Evolutionary conservation across 2,888 invertebrate species (phyloP), one percentile per base, ranked within the genome.

Genomic region (Archips xylosteana): DNA sequence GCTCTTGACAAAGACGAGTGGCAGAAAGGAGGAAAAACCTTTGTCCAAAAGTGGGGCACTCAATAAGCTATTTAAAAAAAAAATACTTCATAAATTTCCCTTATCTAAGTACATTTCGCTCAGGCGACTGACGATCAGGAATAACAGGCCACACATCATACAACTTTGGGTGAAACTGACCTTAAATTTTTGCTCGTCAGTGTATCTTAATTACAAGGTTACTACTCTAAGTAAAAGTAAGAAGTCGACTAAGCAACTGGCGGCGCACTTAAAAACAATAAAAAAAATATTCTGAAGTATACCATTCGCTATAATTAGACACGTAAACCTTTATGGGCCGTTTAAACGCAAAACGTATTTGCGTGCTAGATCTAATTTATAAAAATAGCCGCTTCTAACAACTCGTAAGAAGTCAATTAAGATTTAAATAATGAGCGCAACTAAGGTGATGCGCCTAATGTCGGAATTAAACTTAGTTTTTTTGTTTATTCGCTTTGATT

Each of bases 301-400:
- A 60, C 69, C 70, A 65, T 70, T 74, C 69, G 60, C 74, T 36
- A 10, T 65, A 74, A 60, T 74, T 71, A 69, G 75, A 66, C 74
- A 76, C 76, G 77, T 54, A 77, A 74, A 71, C 70, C 75, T 78
- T 85, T 83, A 80, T 81, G 77, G 78, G 75, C 79, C 79, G 79
- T 80, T 85, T 81, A 80, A 83, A 76, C 76, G 76, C 77, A 68
- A 82, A 81, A 45, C 80, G 78, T 82, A 77, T 81, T 90, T 79
- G 92, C 93, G 92, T 94, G 93, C 89, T 75, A 87, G 88, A 92
- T 92, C 89, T 90, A 90, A 92, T 92, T 92, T 89, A 90, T 80
- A 87, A 88, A 89, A 91, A 88, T 87, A 83, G 77, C 83, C 87
- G 84, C 83, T 88, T 89, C 91, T 90, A 92, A 91, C 90, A 83